These are phyloP conservation scores for Paramormyrops kingsleyae DNA, from an alignment of 2,113 vertebrate species.

Conservation along the genomic window DNA sequence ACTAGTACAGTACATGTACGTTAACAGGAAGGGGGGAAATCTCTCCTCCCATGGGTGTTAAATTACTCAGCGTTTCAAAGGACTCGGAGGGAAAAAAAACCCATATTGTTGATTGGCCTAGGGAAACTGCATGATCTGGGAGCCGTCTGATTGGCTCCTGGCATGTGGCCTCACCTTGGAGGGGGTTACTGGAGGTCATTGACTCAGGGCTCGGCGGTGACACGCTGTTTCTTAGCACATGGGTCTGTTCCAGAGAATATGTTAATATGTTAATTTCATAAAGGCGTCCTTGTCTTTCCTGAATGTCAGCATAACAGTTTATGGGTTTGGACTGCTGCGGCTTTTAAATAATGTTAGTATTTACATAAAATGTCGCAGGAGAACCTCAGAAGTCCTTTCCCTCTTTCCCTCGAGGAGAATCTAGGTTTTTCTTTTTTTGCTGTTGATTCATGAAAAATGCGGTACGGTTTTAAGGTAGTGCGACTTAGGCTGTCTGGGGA, in stretches of 20 bases:
- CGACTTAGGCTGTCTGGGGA: neutral
- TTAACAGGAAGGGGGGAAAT: neutral
- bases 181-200: constrained; percentile 38
- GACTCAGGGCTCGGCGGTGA: neutral
- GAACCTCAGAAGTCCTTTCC: neutral
- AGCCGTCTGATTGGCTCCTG: constrained; percentile 28
- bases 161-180: constrained; percentile 35
- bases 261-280: neutral
- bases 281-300: neutral
- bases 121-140: constrained; percentile 53
- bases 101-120: constrained; percentile 53
- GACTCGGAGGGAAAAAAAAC: neutral
- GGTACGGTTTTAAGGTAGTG: neutral
- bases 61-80: constrained; percentile 31
- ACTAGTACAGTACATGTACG: neutral
- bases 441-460: neutral
- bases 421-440: neutral
- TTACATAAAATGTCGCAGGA: neutral
- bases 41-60: constrained; percentile 37
- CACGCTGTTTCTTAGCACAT: neutral
- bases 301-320: neutral
- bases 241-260: neutral
- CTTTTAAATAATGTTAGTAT: neutral
- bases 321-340: neutral
- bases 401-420: neutral